phyloP scores from a whole-genome alignment of 2,797 vertebrate species.

The Smutsia gigantea region DNA sequence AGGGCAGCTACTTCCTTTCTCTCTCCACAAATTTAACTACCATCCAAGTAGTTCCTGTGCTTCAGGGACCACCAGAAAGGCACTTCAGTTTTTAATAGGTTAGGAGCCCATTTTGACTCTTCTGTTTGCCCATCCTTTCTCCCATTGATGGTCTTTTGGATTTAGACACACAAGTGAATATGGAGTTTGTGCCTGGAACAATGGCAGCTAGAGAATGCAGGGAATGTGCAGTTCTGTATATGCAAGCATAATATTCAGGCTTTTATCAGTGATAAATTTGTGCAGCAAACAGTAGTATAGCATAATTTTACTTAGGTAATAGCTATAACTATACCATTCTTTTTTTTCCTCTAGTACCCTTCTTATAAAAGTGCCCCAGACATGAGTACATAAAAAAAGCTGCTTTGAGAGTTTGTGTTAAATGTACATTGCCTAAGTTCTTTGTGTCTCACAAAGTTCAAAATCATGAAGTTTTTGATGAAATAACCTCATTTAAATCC shows the following conservation, averaged over 20 bases:
- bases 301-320: not conserved
- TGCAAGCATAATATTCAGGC: not conserved
- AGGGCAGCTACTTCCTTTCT: not conserved
- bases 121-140: slow-evolving; percentile 5
- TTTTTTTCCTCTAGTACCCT: not conserved
- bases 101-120: not conserved
- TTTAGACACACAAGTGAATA: not conserved
- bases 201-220: not conserved
- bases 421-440: not conserved
- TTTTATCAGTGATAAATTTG: not conserved
- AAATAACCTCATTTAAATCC: slow-evolving; percentile 14
- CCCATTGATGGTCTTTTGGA: not conserved
- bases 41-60: not conserved
- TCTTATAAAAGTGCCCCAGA: not conserved
- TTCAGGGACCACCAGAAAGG: not conserved
- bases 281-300: not conserved
- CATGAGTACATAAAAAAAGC: not conserved
- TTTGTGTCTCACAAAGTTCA: slow-evolving; percentile 11
- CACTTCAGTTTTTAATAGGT: not conserved
- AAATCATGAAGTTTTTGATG: slow-evolving; percentile 19
- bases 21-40: not conserved
- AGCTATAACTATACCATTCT: not conserved
- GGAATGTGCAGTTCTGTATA: not conserved
- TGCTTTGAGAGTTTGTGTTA: not conserved
- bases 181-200: not conserved